Evolutionary conservation across 1,140 invertebrate genomes (phyloP).

Genomic region (Trichonephila clavata): DNA sequence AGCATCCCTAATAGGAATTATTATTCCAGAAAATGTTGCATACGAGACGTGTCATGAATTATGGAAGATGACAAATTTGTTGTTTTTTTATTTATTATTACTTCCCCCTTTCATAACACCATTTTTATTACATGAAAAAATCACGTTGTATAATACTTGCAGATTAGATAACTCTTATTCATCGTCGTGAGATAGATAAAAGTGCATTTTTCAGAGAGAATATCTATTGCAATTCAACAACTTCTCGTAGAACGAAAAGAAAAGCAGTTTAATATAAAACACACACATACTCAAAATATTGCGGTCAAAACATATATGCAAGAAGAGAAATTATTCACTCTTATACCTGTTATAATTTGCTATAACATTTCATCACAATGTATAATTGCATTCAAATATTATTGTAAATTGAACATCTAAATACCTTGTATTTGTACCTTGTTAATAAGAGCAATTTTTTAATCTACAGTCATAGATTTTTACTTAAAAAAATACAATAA

Average conservation of each 20-base stretch:
- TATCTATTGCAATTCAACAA: not conserved
- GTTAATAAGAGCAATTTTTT: no score
- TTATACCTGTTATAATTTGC: no score
- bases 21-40: not conserved
- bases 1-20: not conserved
- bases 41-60: constrained; percentile 52
- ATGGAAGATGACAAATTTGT: constrained; percentile 53
- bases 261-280: not conserved
- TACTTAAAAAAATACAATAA: no score
- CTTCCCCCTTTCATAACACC: not conserved
- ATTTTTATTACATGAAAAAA: not conserved
- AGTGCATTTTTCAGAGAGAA: not conserved
- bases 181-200: not conserved
- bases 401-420: no score
- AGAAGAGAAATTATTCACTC: no score
- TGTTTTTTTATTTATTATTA: not conserved
- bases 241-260: not conserved
- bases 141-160: not conserved
- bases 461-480: no score
- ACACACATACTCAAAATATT: no score
- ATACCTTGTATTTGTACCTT: no score
- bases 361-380: no score
- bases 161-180: not conserved
- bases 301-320: no score
- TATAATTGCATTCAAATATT: no score